A percentile compares a stretch with the other conserved stretches of the same genome.
phyloP scores from a whole-genome alignment of 2,888 invertebrate genomes.

The Lithophane semibrunnea region DNA sequence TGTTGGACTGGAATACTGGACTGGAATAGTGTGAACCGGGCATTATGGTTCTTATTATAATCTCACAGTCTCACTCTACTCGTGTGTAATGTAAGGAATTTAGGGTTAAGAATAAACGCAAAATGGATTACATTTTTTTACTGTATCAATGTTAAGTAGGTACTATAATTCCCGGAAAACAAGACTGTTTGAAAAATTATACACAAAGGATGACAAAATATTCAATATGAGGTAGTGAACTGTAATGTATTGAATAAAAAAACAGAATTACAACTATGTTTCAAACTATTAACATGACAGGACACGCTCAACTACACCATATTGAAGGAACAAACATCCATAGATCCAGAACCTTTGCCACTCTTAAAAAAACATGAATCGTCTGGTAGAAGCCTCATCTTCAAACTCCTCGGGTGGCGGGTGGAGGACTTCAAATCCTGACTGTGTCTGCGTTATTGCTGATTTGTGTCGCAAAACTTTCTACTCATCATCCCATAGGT shows the following conservation, averaged over 20 bases:
- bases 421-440: constrained; percentile 31
- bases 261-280: neutral
- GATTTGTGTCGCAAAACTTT: constrained; percentile 30
- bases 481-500: neutral
- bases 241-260: neutral
- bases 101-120: neutral
- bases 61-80: too few relatives aligned
- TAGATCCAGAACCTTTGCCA: constrained; percentile 74
- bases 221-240: neutral
- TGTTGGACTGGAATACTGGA: too few relatives aligned
- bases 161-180: neutral
- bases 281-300: neutral
- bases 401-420: neutral
- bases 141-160: neutral
- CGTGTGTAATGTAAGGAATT: neutral
- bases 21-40: too few relatives aligned
- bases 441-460: neutral
- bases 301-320: constrained; percentile 9
- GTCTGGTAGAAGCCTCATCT: constrained; percentile 30
- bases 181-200: constrained; percentile 18
- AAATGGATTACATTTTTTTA: constrained; percentile 7
- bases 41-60: too few relatives aligned
- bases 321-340: constrained; percentile 57
- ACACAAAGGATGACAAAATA: neutral
- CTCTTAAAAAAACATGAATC: constrained; percentile 69